These are phyloP conservation scores for Cataglyphis cursor DNA, from an alignment of 2,888 invertebrate species.

Conservation along the genomic window DNA sequence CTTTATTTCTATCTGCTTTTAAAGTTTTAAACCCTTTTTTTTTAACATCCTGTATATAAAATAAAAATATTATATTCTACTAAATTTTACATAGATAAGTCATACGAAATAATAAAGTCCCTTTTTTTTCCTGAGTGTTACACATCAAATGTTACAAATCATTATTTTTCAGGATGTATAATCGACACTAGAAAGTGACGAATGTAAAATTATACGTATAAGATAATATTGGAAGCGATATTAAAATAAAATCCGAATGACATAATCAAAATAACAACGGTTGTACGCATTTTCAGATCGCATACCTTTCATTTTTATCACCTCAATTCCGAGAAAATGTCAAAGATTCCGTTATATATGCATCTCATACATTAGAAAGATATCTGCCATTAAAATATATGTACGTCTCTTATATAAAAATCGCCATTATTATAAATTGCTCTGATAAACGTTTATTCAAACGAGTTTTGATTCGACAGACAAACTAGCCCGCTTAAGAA, in stretches of 20 bases:
- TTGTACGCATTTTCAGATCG: background rate
- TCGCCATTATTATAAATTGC: conserved; percentile 16
- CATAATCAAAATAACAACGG: background rate
- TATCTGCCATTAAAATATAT: conserved; percentile 10
- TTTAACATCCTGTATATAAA: too few relatives aligned
- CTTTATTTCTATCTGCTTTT: too few relatives aligned
- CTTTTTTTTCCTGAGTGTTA: background rate
- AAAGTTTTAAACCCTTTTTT: too few relatives aligned
- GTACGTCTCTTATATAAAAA: conserved; percentile 20
- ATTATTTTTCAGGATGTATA: background rate
- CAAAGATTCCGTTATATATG: conserved; percentile 25
- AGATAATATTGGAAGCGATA: background rate
- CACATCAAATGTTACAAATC: background rate
- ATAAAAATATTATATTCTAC: conserved; percentile 3
- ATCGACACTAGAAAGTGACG: background rate
- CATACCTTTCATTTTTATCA: conserved; percentile 36
- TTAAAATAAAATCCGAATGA: background rate
- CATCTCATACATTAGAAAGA: background rate
- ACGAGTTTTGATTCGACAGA: conserved; percentile 32
- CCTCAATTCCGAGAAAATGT: background rate
- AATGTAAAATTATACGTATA: conserved; percentile 5
- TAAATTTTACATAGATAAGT: background rate
- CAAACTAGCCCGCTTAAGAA: conserved; percentile 10
- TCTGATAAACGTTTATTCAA: conserved; percentile 30
- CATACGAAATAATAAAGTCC: background rate